Conservation (phyloP, 2,888 invertebrate genomes). For the Parnassius glacialis region DNA sequence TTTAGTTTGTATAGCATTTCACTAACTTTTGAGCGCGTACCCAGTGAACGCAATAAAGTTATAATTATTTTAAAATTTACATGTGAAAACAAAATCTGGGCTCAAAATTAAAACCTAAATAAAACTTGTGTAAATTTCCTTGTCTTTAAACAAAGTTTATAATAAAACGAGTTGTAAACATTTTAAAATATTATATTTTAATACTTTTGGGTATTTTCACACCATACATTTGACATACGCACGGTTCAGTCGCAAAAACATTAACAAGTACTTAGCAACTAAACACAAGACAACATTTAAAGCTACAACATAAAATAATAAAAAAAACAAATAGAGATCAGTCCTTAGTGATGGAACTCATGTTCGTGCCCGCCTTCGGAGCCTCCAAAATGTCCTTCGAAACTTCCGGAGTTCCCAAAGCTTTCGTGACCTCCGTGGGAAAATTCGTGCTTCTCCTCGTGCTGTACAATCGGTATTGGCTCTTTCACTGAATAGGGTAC, state of each 20-base stretch:
- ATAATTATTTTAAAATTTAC: too few species aligned
- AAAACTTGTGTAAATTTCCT: neutral
- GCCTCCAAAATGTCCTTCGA: conserved; percentile 29
- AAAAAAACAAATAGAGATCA: conserved; percentile 62
- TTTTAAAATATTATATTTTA: conserved; percentile 60
- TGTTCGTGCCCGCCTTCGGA: conserved; percentile 50
- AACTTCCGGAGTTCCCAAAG: conserved; percentile 25
- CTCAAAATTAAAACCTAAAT: neutral
- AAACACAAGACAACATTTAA: conserved; percentile 76
- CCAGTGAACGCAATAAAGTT: too few species aligned
- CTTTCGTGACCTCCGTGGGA: conserved; percentile 36
- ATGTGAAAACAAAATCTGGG: neutral
- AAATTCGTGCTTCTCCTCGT: conserved; percentile 50
- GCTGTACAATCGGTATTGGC: conserved; percentile 83
- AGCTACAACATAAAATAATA: conserved; percentile 57
- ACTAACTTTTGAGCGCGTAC: too few species aligned
- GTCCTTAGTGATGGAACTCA: conserved; percentile 72
- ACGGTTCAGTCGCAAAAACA: conserved; percentile 53
- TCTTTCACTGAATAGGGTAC: conserved; percentile 87
- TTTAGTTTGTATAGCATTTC: too few species aligned
- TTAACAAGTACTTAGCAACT: conserved; percentile 55
- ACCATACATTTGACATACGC: conserved; percentile 46
- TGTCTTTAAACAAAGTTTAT: neutral
- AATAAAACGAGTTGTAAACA: conserved; percentile 32
- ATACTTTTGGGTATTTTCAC: conserved; percentile 75